Evolutionary conservation across 2,888 invertebrate genomes (phyloP).

Genomic region (Ligdia adustata): DNA sequence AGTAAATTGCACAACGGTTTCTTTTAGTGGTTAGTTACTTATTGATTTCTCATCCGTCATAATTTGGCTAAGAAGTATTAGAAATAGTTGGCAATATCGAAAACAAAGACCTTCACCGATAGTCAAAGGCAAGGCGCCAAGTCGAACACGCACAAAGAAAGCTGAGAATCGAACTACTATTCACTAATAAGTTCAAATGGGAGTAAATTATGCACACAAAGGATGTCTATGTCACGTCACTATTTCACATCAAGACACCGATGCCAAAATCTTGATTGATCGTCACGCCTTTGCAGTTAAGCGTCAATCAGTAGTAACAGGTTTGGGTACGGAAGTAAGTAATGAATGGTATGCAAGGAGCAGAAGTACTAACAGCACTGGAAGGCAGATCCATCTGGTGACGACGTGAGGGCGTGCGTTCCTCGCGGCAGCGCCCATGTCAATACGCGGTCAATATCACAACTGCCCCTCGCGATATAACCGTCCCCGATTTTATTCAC

Average conservation of each 20-base stretch:
- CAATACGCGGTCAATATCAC: conserved; percentile 64
- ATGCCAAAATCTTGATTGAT: conserved; percentile 27
- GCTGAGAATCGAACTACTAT: conserved; percentile 1
- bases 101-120: conserved; percentile 59
- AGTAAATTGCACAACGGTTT: not conserved
- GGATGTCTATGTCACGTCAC: conserved; percentile 23
- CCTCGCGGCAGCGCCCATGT: conserved; percentile 79
- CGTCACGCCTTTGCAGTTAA: conserved; percentile 25
- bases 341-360: conserved; percentile 20
- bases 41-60: conserved; percentile 33
- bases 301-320: conserved; percentile 30
- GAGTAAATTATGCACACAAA: conserved; percentile 14
- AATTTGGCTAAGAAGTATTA: conserved; percentile 54
- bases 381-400: conserved; percentile 78
- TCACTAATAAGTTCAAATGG: conserved; percentile 9
- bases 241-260: conserved; percentile 21
- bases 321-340: conserved; percentile 5
- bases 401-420: conserved; percentile 80
- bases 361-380: conserved; percentile 71
- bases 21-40: conserved; percentile 3
- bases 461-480: conserved; percentile 64
- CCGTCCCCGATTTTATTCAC: conserved; percentile 73
- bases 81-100: conserved; percentile 65
- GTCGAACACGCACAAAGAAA: conserved; percentile 39
- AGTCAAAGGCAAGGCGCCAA: conserved; percentile 60